Base-by-base conservation (phyloP, 2,113 vertebrate species). In the Callopanchax toddi region DNA sequence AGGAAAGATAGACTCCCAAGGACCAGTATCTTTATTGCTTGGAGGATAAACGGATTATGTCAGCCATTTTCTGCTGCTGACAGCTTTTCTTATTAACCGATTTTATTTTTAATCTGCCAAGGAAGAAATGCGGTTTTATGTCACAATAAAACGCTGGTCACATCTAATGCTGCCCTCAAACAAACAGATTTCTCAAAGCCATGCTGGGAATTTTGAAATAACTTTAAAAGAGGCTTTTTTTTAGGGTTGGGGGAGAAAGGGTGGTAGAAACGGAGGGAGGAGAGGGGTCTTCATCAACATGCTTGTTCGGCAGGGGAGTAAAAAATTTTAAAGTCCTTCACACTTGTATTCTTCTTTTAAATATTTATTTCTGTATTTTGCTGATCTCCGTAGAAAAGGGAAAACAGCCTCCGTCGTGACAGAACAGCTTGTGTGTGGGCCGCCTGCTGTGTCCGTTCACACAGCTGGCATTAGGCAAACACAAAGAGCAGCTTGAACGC, bases 81-180 rank as follows among this genome's bases (percentile, higher is more conserved):
- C 97, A 99, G 97, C 97, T 99, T 99, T 99, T 99, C 97, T 98
- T 99, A 99, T 98, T 99, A 99, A 99, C 96, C 95, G 97, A 98
- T 99, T 99, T 98, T 99, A 97, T 97, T 98, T 99, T 99, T 99
- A 99, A 99, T 98, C 97, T 99, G 96, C 96, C 94, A 92, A 94
- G 96, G 97, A 99, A 99, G 97, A 98, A 98, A 99, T 98, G 96
- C 93, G 95, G 97, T 98, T 98, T 99, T 98, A 98, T 98, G 97
- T 98, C 97, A 99, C 97, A 98, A 98, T 98, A 98, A 99, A 99
- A 98, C 94, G 96, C 95, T 95, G 96, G 96, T 98, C 97, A 97
- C 97, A 98, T 99, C 95, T 98, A 98, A 98, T 98, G 96, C 97
- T 99, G 97, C 97, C 97, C 97, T 99, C 97, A 98, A 98, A 99